Base-by-base conservation (phyloP, 2,888 invertebrate genomes). In the Achlya flavicornis region DNA sequence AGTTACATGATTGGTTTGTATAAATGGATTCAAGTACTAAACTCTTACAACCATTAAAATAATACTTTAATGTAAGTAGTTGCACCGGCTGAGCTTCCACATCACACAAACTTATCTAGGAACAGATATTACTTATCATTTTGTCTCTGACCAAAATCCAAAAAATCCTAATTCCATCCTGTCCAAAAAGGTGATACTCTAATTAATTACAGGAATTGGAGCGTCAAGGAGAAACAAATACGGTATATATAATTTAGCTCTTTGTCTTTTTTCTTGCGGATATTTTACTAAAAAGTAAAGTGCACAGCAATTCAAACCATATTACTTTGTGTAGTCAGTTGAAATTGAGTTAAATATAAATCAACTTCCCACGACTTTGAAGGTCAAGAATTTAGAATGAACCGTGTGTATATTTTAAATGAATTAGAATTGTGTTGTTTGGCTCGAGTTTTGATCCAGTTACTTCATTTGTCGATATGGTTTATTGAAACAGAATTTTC, bases 71-170 rank as follows among this genome's bases (percentile, higher is more conserved):
- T 41, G 7, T 64, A 66, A 65, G 64, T 58, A 38, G 62, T 63
- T 53, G 57, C 41, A 62, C 57, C 65, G 69, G 64, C 61, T 64
- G 74, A 78, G 71, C 71, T 70, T 69, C 67, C 68, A 68, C 68
- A 76, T 73, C 79, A 77, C 75, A 78, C 79, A 69, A 71, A 64
- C 60, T 64, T 59, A 62, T 61, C 57, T 12, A 7, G 12, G 12
- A 12, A 12, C 41, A 2, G 48, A 64, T 61, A 62, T 58, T 57
- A 57, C 2, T 14, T 43, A 43, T 46, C 8, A 38, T 38, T 38
- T 38, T 38, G 38, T 3, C 10, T 41, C 12, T 41, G 12, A 41
- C 38, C 38, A 7, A 10, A 38, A 38, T 3, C 38, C 26, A 26
- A 26, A 26, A 26, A 26, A 2, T 26, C 26, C 26, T 1, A 26